These are phyloP conservation scores for Arctia plantaginis DNA, from an alignment of 2,888 invertebrate genomes.

Conservation along the genomic window DNA sequence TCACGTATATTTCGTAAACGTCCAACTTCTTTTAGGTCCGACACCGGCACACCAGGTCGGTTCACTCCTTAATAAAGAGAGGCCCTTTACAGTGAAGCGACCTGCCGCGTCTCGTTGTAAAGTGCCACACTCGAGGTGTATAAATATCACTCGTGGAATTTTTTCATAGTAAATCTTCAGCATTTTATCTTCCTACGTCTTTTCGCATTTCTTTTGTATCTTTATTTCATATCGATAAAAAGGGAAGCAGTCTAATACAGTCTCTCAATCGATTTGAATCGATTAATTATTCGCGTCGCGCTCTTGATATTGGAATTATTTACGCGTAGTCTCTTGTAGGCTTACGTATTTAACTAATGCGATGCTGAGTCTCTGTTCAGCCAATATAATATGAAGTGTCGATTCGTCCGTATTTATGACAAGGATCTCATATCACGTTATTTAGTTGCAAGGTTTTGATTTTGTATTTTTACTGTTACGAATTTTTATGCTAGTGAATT, in stretches of 20 bases:
- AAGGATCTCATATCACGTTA: constrained; percentile 15
- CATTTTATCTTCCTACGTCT: neutral
- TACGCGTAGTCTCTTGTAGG: constrained; percentile 36
- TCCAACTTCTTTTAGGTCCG: neutral
- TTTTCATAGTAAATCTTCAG: neutral
- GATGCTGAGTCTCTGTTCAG: constrained; percentile 24
- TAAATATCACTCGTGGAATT: neutral
- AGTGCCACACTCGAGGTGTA: neutral
- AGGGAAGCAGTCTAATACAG: constrained; percentile 25
- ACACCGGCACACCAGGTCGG: neutral
- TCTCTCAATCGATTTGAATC: constrained; percentile 40
- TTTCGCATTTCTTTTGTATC: neutral
- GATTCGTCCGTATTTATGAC: constrained; percentile 36
- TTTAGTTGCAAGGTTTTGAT: neutral
- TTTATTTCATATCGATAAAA: constrained; percentile 7
- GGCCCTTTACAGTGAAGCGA: neutral
- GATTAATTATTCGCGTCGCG: constrained; percentile 49
- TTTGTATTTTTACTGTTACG: constrained; percentile 1
- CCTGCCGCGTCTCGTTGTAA: neutral
- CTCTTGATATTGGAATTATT: constrained; percentile 48
- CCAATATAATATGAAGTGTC: constrained; percentile 43
- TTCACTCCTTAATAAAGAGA: neutral
- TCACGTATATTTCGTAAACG: neutral
- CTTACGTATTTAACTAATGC: constrained; percentile 47
- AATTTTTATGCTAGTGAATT: neutral